Conservation (phyloP, 2,797 vertebrate genomes). For the Rhinoraja longicauda region DNA sequence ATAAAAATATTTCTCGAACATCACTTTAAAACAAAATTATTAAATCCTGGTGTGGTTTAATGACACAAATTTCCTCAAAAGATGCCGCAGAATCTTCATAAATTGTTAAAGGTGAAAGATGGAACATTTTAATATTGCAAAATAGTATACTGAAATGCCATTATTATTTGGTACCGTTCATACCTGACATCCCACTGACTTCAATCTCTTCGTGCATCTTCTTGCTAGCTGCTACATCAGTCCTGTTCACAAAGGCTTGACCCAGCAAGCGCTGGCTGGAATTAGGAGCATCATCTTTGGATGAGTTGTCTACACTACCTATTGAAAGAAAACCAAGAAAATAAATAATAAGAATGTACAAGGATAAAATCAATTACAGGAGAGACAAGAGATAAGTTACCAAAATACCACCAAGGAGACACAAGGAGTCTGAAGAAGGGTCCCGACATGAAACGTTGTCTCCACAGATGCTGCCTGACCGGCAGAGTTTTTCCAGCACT, state of each 20-base stretch:
- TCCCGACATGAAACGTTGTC: too few relatives aligned
- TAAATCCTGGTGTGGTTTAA: background rate
- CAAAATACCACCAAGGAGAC: background rate
- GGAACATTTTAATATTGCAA: background rate
- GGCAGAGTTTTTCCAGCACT: too few relatives aligned
- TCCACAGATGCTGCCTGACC: too few relatives aligned
- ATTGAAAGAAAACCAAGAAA: background rate
- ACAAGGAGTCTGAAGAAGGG: too few relatives aligned
- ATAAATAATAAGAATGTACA: background rate
- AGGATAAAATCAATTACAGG: background rate
- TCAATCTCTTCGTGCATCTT: background rate
- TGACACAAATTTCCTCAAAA: background rate
- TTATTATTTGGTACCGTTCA: background rate
- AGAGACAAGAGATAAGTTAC: background rate
- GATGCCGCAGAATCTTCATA: background rate
- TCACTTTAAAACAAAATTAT: background rate
- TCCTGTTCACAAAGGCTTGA: constrained; percentile 20
- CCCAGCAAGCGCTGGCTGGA: background rate
- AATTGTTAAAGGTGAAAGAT: background rate
- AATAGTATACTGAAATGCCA: background rate
- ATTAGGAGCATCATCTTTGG: background rate
- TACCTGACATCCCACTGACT: background rate
- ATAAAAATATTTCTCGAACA: background rate
- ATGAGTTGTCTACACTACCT: constrained; percentile 1
- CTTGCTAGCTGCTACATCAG: background rate